Base-by-base conservation (phyloP, 1,140 invertebrate genomes). In the Brachionus koreanus region DNA sequence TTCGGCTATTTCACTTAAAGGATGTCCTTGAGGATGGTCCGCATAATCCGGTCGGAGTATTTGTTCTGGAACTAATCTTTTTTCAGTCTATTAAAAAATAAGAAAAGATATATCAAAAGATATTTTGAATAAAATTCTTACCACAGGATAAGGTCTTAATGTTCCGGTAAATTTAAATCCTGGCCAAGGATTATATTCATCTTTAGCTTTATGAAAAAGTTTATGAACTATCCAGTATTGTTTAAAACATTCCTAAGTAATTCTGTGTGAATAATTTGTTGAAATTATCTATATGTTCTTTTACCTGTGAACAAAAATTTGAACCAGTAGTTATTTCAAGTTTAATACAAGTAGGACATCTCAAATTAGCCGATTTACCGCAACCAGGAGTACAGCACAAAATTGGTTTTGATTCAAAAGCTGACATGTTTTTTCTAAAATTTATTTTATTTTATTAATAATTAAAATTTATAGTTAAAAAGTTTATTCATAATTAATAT, bases 11-110 rank as follows among this genome's bases (percentile, higher is more conserved):
- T 98, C 96, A 10, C 93, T 93, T 1, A 94, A 86, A 0, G 96
- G 83, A 84, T 29, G 84, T 87, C 90, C 91, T 83, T 92, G 90
- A 5, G 93, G 93, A 90, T 98, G 94, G 85, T 93, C 92, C 5
- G 96, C 97, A 91, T 99, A 99, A 88, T 99, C 97, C 2, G 97
- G 97, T 83, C 94, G 91, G 35, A 88, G 90, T 84, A 99, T 98
- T 79, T 89, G 86, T 29, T 91, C 89, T 0, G 97, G 96, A 9
- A 98, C 95, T 13, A 89, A 88, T 19, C 96, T 90, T 85, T 92
- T 93, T 19, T 92, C 88, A 12, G 92, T 93, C 87, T 93, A 39
- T 46, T 25, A 43, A n/a, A 74, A 13, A 72, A 16, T 35, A n/a
- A 5, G 33, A 35, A 42, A 37, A 72, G 29, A 43, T 39, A 35